Conservation (phyloP, 1,140 invertebrate genomes). For the Cotesia glomerata region DNA sequence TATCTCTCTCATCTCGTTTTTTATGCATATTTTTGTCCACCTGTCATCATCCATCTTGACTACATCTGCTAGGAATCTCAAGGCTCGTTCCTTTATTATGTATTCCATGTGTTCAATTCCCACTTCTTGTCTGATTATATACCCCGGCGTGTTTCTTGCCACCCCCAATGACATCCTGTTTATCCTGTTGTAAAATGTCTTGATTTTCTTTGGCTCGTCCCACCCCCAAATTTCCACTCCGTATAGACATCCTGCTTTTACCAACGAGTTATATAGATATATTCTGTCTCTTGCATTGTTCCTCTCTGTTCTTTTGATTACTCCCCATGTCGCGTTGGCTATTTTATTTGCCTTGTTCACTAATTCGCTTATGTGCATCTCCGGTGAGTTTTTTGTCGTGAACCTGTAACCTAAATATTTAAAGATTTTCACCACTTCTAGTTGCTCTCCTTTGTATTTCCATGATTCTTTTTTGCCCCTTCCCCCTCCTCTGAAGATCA, state of each 20-base stretch:
- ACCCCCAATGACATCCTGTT: too few relatives aligned
- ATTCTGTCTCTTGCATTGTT: not conserved
- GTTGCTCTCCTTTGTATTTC: not conserved
- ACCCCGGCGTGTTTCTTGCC: too few relatives aligned
- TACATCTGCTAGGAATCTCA: not conserved
- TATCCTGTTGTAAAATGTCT: not conserved
- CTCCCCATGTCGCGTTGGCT: conserved; percentile 18
- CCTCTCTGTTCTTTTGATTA: too few relatives aligned
- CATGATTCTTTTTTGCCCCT: not conserved
- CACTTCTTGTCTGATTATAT: not conserved
- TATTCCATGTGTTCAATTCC: not conserved
- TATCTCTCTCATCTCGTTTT: conserved; percentile 9
- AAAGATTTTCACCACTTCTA: not conserved
- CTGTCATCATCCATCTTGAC: conserved; percentile 17
- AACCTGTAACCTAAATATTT: conserved; percentile 7
- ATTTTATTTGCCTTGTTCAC: conserved; percentile 14
- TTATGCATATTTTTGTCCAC: conserved; percentile 3
- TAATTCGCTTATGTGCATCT: not conserved
- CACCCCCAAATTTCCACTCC: conserved; percentile 23
- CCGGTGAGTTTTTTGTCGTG: not conserved
- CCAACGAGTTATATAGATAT: conserved; percentile 10
- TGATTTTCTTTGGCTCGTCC: not conserved
- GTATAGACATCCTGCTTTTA: conserved; percentile 15
- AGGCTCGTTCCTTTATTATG: not conserved
- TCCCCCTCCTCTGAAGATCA: not conserved